These are phyloP conservation scores for Xiphydria camelus DNA, from an alignment of 2,888 invertebrate species.

Conservation along the genomic window DNA sequence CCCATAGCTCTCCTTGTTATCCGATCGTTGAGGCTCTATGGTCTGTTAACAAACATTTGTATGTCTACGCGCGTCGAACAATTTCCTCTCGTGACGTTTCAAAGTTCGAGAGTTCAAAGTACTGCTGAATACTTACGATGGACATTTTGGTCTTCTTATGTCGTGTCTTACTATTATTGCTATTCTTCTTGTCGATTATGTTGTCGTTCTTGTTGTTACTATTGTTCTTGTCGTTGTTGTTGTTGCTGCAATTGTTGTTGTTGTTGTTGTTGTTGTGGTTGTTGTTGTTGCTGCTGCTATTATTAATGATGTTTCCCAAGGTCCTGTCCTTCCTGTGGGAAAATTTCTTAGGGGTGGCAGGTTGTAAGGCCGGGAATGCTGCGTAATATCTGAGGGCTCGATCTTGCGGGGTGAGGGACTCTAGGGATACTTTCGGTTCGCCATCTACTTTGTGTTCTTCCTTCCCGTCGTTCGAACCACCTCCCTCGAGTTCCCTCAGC, in stretches of 20 bases:
- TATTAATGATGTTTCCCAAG: slow-evolving; percentile 37
- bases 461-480: slow-evolving; percentile 42
- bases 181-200: slow-evolving; percentile 47
- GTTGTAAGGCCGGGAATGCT: slow-evolving; percentile 72
- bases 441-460: slow-evolving; percentile 39
- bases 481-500: slow-evolving; percentile 70
- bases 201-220: slow-evolving; percentile 46
- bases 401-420: slow-evolving; percentile 66
- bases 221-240: slow-evolving; percentile 37
- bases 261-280: slow-evolving; percentile 39
- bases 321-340: slow-evolving; percentile 45
- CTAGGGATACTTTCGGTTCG: slow-evolving; percentile 53
- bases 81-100: background rate
- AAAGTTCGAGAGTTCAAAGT: too few relatives aligned
- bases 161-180: slow-evolving; percentile 41
- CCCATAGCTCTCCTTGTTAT: slow-evolving; percentile 49
- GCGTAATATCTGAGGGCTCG: slow-evolving; percentile 76
- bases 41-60: slow-evolving; percentile 30
- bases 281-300: slow-evolving; percentile 34
- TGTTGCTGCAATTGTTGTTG: slow-evolving; percentile 39
- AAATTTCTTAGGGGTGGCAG: slow-evolving; percentile 49
- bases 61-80: background rate
- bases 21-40: slow-evolving; percentile 38
- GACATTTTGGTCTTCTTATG: slow-evolving; percentile 51
- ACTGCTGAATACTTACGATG: slow-evolving; percentile 48